These are phyloP conservation scores for Latrodectus elegans DNA, from an alignment of 2,888 invertebrate genomes.

Conservation along the genomic window DNA sequence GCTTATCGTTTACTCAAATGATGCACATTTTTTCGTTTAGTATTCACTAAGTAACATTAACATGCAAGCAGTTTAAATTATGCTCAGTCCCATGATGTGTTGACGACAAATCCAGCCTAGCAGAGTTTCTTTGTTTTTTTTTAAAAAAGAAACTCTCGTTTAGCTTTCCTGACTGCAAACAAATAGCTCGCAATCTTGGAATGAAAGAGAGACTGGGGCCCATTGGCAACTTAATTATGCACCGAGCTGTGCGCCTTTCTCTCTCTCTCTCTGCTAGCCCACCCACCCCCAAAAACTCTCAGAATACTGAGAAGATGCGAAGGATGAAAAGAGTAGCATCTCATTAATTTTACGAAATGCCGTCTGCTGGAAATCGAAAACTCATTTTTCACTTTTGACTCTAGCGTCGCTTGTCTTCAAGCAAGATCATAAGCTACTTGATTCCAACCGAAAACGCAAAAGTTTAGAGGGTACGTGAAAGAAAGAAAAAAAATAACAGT, in stretches of 20 bases:
- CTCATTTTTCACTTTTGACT: constrained; percentile 24
- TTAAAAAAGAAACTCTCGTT: too few species aligned
- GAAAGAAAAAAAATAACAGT: background rate
- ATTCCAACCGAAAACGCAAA: constrained; percentile 2
- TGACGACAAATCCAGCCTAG: background rate
- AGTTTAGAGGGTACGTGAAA: too few species aligned
- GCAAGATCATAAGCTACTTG: constrained; percentile 1
- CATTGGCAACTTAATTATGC: constrained; percentile 33
- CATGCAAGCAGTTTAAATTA: background rate
- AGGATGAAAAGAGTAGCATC: background rate
- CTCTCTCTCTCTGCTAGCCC: background rate
- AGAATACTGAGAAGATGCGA: constrained; percentile 1
- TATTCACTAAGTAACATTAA: background rate
- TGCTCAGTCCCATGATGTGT: background rate
- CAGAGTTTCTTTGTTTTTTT: background rate
- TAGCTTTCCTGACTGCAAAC: too few species aligned
- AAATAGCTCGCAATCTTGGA: background rate
- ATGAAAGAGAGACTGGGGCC: constrained; percentile 9
- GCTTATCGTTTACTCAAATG: too few species aligned
- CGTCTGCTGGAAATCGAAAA: constrained; percentile 27
- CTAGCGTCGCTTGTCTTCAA: too few species aligned
- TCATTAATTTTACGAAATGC: constrained; percentile 46
- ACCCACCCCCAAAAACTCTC: background rate
- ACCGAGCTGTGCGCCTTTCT: background rate
- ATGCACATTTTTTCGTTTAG: background rate